Evolutionary conservation across 1,140 invertebrate species (phyloP).

Genomic region (Plectrocnemia conspersa): DNA sequence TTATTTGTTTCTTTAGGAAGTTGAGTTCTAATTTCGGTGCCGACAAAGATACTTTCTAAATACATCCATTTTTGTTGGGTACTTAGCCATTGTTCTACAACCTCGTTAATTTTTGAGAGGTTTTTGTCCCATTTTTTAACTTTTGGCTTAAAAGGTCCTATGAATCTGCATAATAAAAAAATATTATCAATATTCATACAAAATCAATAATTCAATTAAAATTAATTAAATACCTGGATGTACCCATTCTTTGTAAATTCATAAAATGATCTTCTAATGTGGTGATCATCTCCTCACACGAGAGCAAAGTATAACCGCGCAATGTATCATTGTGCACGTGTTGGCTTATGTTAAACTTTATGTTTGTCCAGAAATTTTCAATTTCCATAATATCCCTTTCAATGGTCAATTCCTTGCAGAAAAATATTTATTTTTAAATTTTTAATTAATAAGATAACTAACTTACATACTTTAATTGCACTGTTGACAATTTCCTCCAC

Average conservation of each 20-base stretch:
- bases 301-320: slow-evolving; percentile 69
- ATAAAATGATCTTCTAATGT: slow-evolving; percentile 83
- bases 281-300: slow-evolving; percentile 75
- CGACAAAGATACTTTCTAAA: slow-evolving; percentile 85
- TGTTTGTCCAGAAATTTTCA: slow-evolving; percentile 65
- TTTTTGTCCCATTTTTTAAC: slow-evolving; percentile 82
- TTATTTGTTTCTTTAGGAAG: slow-evolving; percentile 82
- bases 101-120: slow-evolving; percentile 74
- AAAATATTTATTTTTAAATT: background rate
- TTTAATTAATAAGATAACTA: slow-evolving; percentile 2
- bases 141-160: slow-evolving; percentile 75
- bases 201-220: background rate
- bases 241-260: slow-evolving; percentile 85
- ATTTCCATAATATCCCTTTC: slow-evolving; percentile 80
- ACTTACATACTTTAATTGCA: slow-evolving; percentile 63
- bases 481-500: slow-evolving; percentile 79
- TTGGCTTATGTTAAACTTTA: slow-evolving; percentile 66
- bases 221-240: slow-evolving; percentile 56
- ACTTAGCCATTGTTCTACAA: slow-evolving; percentile 79
- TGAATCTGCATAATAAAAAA: slow-evolving; percentile 57
- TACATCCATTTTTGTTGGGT: slow-evolving; percentile 87
- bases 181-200: slow-evolving; percentile 4
- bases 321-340: slow-evolving; percentile 62
- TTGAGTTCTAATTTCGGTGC: slow-evolving; percentile 78
- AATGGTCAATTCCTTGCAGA: slow-evolving; percentile 68